Evolutionary conservation across 2,113 vertebrate species (phyloP).

Genomic region (Calidris pugnax): DNA sequence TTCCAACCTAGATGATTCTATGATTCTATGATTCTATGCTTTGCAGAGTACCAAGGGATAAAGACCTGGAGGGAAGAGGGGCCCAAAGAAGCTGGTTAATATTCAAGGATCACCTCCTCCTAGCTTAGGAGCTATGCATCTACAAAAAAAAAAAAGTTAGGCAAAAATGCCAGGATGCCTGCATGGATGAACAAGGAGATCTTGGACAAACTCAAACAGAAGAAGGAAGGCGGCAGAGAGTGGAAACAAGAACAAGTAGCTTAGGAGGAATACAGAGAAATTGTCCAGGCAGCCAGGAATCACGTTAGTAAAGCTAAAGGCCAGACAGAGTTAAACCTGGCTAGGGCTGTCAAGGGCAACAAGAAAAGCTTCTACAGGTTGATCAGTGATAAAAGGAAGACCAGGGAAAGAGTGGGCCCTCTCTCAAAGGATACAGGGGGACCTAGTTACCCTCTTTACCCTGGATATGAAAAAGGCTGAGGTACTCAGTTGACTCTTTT

Average conservation of each 20-base stretch:
- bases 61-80: background rate
- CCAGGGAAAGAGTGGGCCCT: background rate
- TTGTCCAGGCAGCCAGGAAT: background rate
- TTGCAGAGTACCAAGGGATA: background rate
- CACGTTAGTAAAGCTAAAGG: background rate
- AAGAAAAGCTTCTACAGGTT: background rate
- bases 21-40: background rate
- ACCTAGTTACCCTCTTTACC: too few relatives aligned
- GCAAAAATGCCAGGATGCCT: too few relatives aligned
- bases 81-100: background rate
- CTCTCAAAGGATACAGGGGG: background rate
- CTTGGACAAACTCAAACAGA: background rate
- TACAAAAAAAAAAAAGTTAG: background rate
- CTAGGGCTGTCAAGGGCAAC: background rate
- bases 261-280: background rate
- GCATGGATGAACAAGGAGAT: background rate
- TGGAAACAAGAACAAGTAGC: background rate
- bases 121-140: background rate
- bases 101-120: background rate
- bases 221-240: too few relatives aligned
- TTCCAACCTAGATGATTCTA: too few relatives aligned
- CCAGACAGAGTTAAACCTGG: background rate
- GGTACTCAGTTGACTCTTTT: background rate
- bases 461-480: background rate
- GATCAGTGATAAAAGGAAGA: background rate